Evolutionary conservation across 1,140 invertebrate species (phyloP).

Genomic region (Diachasmimorpha longicaudata): DNA sequence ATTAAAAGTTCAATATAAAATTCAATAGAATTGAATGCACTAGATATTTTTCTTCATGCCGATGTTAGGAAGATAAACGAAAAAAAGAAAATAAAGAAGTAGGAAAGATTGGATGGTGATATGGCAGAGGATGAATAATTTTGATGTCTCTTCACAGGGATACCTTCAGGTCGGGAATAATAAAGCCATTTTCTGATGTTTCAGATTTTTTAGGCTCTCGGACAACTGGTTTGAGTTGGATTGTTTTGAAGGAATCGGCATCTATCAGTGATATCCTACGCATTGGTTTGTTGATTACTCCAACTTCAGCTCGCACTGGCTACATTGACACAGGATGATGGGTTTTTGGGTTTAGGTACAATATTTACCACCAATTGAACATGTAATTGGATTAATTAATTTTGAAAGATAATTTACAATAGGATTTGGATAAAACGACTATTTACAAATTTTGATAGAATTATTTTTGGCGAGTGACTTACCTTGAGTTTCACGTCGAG

Average conservation of each 20-base stretch:
- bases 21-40: neutral
- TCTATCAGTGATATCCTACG: slow-evolving; percentile 65
- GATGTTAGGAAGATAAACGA: slow-evolving; percentile 15
- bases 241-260: slow-evolving; percentile 65
- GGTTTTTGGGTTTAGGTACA: slow-evolving; percentile 3
- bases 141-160: slow-evolving; percentile 36
- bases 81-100: slow-evolving; percentile 20
- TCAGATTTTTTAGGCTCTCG: slow-evolving; percentile 59
- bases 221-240: slow-evolving; percentile 69
- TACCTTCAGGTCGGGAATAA: slow-evolving; percentile 53
- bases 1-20: no score
- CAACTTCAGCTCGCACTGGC: slow-evolving; percentile 47
- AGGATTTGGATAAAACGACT: neutral
- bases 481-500: slow-evolving; percentile 17
- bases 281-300: slow-evolving; percentile 57
- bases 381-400: neutral
- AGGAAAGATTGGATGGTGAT: slow-evolving; percentile 6
- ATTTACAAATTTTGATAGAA: neutral
- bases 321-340: slow-evolving; percentile 42
- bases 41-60: neutral
- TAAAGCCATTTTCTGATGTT: slow-evolving; percentile 56
- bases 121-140: slow-evolving; percentile 13
- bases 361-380: neutral
- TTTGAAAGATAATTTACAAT: neutral
- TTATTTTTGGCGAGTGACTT: neutral